Conservation (phyloP, 1,140 invertebrate species). For the Drusus annulatus region DNA sequence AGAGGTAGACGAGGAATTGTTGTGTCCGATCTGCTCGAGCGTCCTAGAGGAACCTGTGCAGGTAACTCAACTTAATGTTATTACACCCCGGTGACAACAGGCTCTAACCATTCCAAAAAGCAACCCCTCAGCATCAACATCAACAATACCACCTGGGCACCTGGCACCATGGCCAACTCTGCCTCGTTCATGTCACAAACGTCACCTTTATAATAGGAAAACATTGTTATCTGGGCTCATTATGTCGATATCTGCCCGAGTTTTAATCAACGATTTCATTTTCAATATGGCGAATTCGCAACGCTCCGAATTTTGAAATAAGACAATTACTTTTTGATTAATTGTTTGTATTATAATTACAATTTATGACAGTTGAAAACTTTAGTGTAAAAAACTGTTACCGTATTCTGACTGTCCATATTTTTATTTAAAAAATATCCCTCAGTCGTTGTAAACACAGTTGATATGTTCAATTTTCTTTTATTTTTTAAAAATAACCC, state of each 20-base stretch:
- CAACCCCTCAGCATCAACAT: neutral
- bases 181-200: neutral
- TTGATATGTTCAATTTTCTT: no score
- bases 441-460: no score
- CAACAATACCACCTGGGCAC: neutral
- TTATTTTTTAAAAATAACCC: no score
- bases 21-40: conserved; percentile 93
- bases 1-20: conserved; percentile 92
- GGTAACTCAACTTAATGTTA: conserved; percentile 69
- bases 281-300: conserved; percentile 5
- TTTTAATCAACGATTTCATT: neutral
- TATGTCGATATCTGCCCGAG: neutral
- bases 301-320: neutral
- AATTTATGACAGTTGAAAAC: no score
- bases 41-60: conserved; percentile 93
- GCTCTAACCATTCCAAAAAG: neutral
- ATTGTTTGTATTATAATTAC: no score
- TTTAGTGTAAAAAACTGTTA: no score
- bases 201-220: neutral
- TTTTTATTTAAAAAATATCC: no score
- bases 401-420: no score
- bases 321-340: neutral
- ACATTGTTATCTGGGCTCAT: no score
- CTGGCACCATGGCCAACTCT: neutral
- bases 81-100: neutral